Base-by-base conservation (phyloP, 1,140 invertebrate species). In the Penaeus japonicus region DNA sequence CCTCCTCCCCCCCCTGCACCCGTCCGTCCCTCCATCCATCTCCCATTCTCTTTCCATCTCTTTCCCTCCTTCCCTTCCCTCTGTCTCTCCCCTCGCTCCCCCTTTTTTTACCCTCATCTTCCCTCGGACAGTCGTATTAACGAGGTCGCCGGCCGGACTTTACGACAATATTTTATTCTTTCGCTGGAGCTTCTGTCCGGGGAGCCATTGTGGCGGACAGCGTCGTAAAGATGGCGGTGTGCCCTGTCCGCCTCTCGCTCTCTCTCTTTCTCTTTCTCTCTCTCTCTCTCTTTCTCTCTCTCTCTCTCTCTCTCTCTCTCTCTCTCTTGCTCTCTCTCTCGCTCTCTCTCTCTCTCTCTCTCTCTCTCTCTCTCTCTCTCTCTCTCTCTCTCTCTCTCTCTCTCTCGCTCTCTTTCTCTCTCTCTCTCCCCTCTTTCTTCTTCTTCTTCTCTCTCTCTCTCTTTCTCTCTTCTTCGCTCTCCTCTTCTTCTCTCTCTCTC, bases 131-230 rank as follows among this genome's bases (percentile, higher is more conserved):
- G 54, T 30, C 55, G 79, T 32, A 55, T 24, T 82, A 35, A 30
- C 79, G 81, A 62, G 81, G 81, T 62, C 30, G 35, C 32, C n/a
- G 32, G 81, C 27, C 1, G 30, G 81, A 32, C 20, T 62, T 62
- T 62, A 70, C 57, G 81, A 62, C 39, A 47, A 84, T 84, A 84
- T 39, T 84, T 84, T 62, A 84, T 70, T 84, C 81, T 84, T 84
- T 39, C 27, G 55, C 59, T 35, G 27, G 81, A 62, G 24, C 47
- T 30, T 62, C 55, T 18, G 32, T n/a, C 59, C 79, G 53, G 79
- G 79, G 10, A 22, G 22, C 24, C 79, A 82, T 59, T 82, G 79
- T 82, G 79, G 55, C 7, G 17, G 53, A 0, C 7, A 27, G 32
- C 27, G 32, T 82, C 79, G 79, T 82, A 82, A 82, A 82, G 79